phyloP scores from a whole-genome alignment of 2,797 vertebrate genomes.

The Hydrophis major region DNA sequence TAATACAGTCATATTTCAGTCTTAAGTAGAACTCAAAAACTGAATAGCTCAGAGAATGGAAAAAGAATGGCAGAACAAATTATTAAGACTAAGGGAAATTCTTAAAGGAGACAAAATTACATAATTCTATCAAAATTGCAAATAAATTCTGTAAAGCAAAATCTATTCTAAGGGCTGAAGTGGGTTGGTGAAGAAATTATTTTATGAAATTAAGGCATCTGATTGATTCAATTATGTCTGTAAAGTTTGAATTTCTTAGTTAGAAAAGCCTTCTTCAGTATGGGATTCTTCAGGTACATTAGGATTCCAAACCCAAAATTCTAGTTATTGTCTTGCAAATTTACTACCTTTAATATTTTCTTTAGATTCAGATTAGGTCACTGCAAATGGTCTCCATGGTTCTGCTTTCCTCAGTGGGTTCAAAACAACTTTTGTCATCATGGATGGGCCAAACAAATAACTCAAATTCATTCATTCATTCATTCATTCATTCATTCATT shows the following conservation, averaged over 20 bases:
- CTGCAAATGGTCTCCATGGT: neutral
- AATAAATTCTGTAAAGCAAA: neutral
- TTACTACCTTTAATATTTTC: neutral
- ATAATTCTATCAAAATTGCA: neutral
- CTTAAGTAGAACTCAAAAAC: neutral
- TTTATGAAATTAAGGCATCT: neutral
- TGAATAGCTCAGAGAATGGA: neutral
- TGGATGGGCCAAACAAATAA: neutral
- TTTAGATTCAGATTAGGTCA: neutral
- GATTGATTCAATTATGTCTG: too few relatives aligned
- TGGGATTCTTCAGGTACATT: neutral
- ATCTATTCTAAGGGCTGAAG: neutral
- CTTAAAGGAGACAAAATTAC: neutral
- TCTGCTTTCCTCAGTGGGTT: neutral
- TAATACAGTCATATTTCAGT: neutral
- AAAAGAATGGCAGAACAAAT: neutral
- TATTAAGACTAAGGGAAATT: neutral
- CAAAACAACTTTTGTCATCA: neutral
- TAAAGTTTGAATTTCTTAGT: neutral
- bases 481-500: too few relatives aligned
- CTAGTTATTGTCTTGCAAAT: neutral
- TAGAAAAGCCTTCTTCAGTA: neutral
- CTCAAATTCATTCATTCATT: neutral
- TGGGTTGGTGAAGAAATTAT: neutral
- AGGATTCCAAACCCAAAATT: neutral